Base-by-base conservation (phyloP, 23 tunicate species). In the Corella eumyota region DNA sequence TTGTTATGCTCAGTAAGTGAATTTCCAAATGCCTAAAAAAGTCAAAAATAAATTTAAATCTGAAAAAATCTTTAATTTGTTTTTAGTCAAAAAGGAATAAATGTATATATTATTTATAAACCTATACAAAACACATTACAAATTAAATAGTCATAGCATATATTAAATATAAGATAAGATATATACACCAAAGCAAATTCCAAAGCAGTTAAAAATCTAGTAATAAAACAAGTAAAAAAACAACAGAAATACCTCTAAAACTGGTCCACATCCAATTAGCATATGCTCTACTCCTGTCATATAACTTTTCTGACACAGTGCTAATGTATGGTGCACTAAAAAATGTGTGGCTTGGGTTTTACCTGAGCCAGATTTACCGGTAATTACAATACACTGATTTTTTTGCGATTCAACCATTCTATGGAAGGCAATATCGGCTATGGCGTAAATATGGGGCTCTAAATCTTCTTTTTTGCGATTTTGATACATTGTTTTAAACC, bases 1-100 rank as follows among this genome's bases (percentile, higher is more conserved):
- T 77, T 76, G 74, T 91, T 91, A 61, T 81, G 90, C 45, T 75
- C 80, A 22, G 98, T 91, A 24, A 67, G 80, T 2, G 98, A 92
- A 75, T 91, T 91, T 21, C 98, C 98, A 59, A 91, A 70, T 24
- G 98, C 98, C 76, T 91, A n/a, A 48, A 3, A 64, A 36, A 24
- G 5, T 33, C 26, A 45, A 46, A 45, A 33, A 6, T 15, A 40
- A 15, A n/a, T n/a, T n/a, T n/a, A n/a, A n/a, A n/a, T n/a, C n/a
- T n/a, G n/a, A n/a, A n/a, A n/a, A n/a, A n/a, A n/a, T n/a, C n/a
- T n/a, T n/a, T n/a, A n/a, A n/a, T n/a, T n/a, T n/a, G n/a, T n/a
- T n/a, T n/a, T n/a, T n/a, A n/a, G n/a, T n/a, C n/a, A n/a, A n/a
- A n/a, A n/a, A n/a, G n/a, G n/a, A n/a, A n/a, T n/a, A n/a, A n/a